A percentile compares a stretch with the other conserved stretches of the same genome.
phyloP scores from a whole-genome alignment of 2,797 vertebrate species.

The Chloroceryle amazona region DNA sequence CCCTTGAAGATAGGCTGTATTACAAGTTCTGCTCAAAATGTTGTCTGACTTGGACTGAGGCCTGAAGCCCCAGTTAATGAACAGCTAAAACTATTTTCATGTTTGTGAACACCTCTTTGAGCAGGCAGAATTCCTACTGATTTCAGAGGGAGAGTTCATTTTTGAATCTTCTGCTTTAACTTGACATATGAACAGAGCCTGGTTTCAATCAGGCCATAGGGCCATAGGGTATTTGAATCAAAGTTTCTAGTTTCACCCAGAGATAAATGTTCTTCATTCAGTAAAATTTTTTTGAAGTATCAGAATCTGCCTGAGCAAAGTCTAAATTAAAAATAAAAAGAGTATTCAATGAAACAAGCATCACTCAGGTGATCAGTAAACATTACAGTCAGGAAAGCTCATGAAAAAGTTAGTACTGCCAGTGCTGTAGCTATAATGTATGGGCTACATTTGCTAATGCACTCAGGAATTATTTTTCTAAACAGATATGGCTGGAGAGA shows the following conservation, averaged over 20 bases:
- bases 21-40: background rate
- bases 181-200: background rate
- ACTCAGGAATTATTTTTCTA: background rate
- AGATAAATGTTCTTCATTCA: background rate
- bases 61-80: background rate
- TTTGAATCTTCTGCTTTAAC: background rate
- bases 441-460: background rate
- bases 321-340: background rate
- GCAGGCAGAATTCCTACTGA: background rate
- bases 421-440: background rate
- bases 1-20: background rate
- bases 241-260: conserved; percentile 22
- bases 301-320: background rate
- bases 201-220: background rate
- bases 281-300: conserved; percentile 19
- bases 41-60: background rate
- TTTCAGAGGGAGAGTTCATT: background rate
- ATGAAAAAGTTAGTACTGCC: background rate
- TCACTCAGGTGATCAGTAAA: background rate
- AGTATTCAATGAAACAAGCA: background rate
- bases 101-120: background rate
- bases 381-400: background rate
- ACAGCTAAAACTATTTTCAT: background rate
- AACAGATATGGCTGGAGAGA: background rate
- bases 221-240: background rate